Conservation (phyloP, 2,797 vertebrate genomes). For the Potorous gilbertii region DNA sequence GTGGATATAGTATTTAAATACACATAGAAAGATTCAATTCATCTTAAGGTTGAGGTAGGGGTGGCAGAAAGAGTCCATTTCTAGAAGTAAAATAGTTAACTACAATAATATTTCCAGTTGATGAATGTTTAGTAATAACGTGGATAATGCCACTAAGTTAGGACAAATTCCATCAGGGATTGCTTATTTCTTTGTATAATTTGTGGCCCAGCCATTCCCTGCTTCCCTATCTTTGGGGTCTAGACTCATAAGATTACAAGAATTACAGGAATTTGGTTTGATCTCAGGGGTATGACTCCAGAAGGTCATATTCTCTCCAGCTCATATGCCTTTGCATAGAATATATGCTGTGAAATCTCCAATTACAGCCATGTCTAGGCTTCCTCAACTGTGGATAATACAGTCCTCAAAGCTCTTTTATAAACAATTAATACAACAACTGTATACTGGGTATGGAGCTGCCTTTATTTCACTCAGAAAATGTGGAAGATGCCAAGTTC, state of each 20-base stretch:
- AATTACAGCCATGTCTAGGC: not conserved
- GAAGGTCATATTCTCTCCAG: not conserved
- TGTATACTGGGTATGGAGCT: not conserved
- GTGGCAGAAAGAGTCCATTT: conserved; percentile 28
- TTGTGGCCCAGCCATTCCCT: not conserved
- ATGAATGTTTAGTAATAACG: conserved; percentile 4
- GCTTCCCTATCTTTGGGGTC: not conserved
- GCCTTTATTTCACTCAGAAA: not conserved
- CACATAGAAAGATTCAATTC: conserved; percentile 7
- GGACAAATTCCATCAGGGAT: not conserved
- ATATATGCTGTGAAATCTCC: not conserved
- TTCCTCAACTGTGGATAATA: not conserved
- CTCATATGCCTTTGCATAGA: not conserved
- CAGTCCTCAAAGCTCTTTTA: not conserved
- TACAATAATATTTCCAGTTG: conserved; percentile 45
- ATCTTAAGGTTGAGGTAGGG: not conserved
- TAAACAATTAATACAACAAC: not conserved
- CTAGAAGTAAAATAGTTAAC: conserved; percentile 55
- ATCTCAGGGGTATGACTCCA: not conserved
- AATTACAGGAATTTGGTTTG: not conserved
- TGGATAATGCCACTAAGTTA: not conserved
- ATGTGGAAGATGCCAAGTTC: not conserved
- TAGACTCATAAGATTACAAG: not conserved
- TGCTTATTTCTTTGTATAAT: not conserved
- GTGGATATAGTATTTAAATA: conserved; percentile 59